Evolutionary conservation across 2,113 vertebrate species (phyloP), one percentile per base, ranked within the genome.

Genomic region (Oncorhynchus nerka): DNA sequence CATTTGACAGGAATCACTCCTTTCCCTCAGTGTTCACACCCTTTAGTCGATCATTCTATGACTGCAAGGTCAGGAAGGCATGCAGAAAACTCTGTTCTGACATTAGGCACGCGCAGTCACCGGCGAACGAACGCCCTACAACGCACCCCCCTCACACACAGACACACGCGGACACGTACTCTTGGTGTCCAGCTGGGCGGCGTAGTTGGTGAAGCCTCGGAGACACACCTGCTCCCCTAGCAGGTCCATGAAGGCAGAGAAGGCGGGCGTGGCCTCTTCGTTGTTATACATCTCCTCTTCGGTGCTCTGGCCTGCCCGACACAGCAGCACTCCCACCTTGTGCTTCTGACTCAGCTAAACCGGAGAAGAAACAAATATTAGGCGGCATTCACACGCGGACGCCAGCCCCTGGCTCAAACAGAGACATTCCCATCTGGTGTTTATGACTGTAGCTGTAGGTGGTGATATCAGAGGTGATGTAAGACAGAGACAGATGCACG

Each of bases 251-350:
- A 99, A 99, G 76, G 95, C 93, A 39, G 94, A 95, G 0, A 99
- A 95, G 71, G 96, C 92, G 0, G 96, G 92, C 0, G 95, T 95
- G 0, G 97, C 95, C 4, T 92, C 94, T 91, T 99, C 97, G 0
- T 99, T 99, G 92, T 99, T 99, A 92, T 99, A 99, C 97, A 99
- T 99, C 93, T 98, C 97, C 88, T 99, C 97, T 90, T 99, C 97
- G 0, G 95, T 97, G 93, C 97, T 96, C 93, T 99, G 97, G 70
- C 94, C 94, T 0, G 95, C 94, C 28, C 94, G 95, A 92, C 97
- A 99, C 91, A 98, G 96, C 22, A 99, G 92, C 83, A 99, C 92
- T 3, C 97, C 96, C 76, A 99, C 96, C 81, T 99, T 98, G 93
- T 97, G 97, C 79, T 97, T 94, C 74, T 92, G 92, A 92, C 96